phyloP scores from a whole-genome alignment of 2,888 invertebrate genomes.

The Xylophagus ater region DNA sequence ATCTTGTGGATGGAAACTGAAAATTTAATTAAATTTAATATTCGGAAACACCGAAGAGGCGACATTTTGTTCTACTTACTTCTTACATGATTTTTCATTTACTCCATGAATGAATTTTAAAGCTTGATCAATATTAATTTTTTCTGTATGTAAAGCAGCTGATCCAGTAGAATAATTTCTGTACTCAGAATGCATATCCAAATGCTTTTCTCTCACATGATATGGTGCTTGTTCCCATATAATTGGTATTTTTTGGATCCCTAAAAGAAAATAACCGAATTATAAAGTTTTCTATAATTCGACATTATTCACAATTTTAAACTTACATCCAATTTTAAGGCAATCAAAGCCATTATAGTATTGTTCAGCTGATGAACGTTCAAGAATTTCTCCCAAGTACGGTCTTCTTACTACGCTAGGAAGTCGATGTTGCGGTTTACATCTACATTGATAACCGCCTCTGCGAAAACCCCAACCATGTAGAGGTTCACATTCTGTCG shows the following conservation, averaged over 20 bases:
- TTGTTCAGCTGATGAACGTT: constrained; percentile 83
- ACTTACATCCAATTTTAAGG: constrained; percentile 79
- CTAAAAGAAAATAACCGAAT: constrained; percentile 38
- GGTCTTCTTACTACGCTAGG: constrained; percentile 81
- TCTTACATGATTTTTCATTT: constrained; percentile 43
- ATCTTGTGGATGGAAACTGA: constrained; percentile 60
- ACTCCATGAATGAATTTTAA: constrained; percentile 68
- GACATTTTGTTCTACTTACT: constrained; percentile 26
- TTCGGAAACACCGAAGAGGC: neutral
- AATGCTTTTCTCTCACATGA: constrained; percentile 58
- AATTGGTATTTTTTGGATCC: constrained; percentile 76
- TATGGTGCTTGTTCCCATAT: constrained; percentile 67
- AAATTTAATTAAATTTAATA: constrained; percentile 15
- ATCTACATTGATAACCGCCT: constrained; percentile 91
- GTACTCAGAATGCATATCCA: constrained; percentile 65
- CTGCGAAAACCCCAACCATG: constrained; percentile 93
- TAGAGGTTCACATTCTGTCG: constrained; percentile 92
- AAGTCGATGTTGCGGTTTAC: constrained; percentile 76
- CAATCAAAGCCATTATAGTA: constrained; percentile 92
- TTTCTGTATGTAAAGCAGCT: constrained; percentile 50
- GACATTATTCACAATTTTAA: constrained; percentile 8
- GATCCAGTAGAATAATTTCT: constrained; percentile 57
- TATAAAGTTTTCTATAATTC: neutral
- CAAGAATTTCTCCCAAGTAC: constrained; percentile 86
- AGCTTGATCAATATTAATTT: constrained; percentile 64